phyloP scores from a whole-genome alignment of 2,113 vertebrate genomes.

The Cheilinus undulatus region DNA sequence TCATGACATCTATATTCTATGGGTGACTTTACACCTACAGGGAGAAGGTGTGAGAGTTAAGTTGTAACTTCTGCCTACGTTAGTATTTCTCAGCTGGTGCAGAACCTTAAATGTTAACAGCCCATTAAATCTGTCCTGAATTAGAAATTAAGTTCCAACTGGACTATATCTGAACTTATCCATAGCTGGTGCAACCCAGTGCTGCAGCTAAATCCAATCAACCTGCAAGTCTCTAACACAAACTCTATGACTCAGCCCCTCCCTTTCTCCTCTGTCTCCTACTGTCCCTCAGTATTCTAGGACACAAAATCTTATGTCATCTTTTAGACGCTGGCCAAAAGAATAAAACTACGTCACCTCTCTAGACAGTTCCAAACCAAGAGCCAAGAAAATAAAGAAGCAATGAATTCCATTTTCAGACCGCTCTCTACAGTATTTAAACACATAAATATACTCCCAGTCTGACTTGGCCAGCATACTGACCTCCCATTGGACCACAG shows the following conservation, averaged over 20 bases:
- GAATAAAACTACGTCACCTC: conserved; percentile 34
- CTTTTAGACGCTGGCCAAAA: conserved; percentile 42
- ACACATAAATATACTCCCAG: conserved; percentile 37
- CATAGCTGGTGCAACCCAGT: too few species aligned
- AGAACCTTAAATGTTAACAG: too few species aligned
- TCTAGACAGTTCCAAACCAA: conserved; percentile 23
- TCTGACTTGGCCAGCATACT: conserved; percentile 33
- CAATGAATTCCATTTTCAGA: conserved; percentile 25
- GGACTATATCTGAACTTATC: too few species aligned
- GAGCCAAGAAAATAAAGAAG: conserved; percentile 5
- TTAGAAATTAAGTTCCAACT: too few species aligned
- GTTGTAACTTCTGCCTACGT: too few species aligned
- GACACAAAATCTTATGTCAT: conserved; percentile 45
- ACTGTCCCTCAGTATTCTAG: conserved; percentile 33
- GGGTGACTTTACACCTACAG: too few species aligned
- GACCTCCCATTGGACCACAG: conserved; percentile 27
- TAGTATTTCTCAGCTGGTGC: too few species aligned
- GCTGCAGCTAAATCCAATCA: conserved; percentile 37
- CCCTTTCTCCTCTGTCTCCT: not conserved
- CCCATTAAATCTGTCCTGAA: too few species aligned
- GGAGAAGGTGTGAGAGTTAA: too few species aligned
- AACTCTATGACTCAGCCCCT: conserved; percentile 30
- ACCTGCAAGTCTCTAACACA: conserved; percentile 26
- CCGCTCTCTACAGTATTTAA: conserved; percentile 6
- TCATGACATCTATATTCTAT: too few species aligned